Evolutionary conservation across 2,888 invertebrate genomes (phyloP).

Genomic region (Nymphalis c-album): DNA sequence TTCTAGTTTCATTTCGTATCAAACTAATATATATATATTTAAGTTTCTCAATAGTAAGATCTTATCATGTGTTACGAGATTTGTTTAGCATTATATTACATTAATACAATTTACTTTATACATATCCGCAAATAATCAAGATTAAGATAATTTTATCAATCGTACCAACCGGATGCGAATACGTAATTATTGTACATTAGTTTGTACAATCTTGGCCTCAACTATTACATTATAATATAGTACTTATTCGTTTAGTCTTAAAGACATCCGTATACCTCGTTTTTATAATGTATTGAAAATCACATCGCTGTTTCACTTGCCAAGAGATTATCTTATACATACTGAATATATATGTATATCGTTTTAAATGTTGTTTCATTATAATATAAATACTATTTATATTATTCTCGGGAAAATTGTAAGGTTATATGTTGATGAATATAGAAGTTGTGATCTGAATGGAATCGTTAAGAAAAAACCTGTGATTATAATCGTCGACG

Average conservation of each 20-base stretch:
- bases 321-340: constrained; percentile 44
- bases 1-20: too few relatives aligned
- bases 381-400: neutral
- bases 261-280: constrained; percentile 18
- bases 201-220: constrained; percentile 13
- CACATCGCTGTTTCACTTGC: constrained; percentile 38
- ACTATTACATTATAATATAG: constrained; percentile 4
- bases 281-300: constrained; percentile 11
- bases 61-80: neutral
- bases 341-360: constrained; percentile 41
- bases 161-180: constrained; percentile 31
- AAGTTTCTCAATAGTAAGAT: neutral
- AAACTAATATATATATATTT: too few relatives aligned
- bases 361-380: constrained; percentile 10
- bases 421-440: constrained; percentile 10
- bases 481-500: neutral
- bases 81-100: neutral
- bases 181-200: constrained; percentile 12
- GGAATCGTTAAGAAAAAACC: constrained; percentile 2
- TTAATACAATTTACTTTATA: neutral
- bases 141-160: constrained; percentile 26
- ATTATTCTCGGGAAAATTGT: constrained; percentile 14
- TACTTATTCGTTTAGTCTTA: constrained; percentile 19
- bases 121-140: constrained; percentile 15
- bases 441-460: constrained; percentile 21